Base-by-base conservation (phyloP, 2,888 invertebrate species). In the Perizoma flavofasciatum region DNA sequence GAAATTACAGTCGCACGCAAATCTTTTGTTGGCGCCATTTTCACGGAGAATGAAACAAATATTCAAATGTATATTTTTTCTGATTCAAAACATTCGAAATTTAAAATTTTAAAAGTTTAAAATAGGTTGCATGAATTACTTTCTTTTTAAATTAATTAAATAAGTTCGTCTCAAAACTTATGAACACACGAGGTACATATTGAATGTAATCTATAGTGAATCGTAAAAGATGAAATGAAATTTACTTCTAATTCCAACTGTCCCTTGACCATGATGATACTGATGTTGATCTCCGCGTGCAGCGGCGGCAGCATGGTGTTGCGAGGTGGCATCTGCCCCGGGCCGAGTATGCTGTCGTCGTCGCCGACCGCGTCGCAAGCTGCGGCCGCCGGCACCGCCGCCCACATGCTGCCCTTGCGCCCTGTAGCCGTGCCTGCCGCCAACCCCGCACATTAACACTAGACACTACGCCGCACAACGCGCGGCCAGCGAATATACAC, bases 181-280 rank as follows among this genome's bases (percentile, higher is more conserved):
- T n/a, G n/a, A n/a, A n/a, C n/a, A n/a, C n/a, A n/a, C n/a, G n/a
- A n/a, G n/a, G n/a, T n/a, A 22, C 22, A 22, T 22, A 22, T 22
- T 22, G 3, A 22, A 22, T 22, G 1, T 22, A 22, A 22, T 22
- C 22, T 8, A 5, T 22, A 33, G n/a, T 37, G 10, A 9, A 54
- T 22, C 9, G 48, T 47, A 37, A 37, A 37, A 37, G 7, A 6
- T 37, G 37, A 5, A 37, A 37, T 35, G 44, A 5, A 22, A n/a
- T 74, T 80, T 45, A 94, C 94, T 92, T 98, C 98, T 33, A 98
- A 96, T 85, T 98, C 98, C 63, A 98, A 94, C 74, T 97, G 96
- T 73, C 98, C 98, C 89, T 98, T 98, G 79, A 97, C 95, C 93
- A 98, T 96, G 77, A 96, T 94, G 74, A 98, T 95, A 62, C 97